These are phyloP conservation scores for Rhogogaster chlorosoma DNA, from an alignment of 2,888 invertebrate species.

Conservation along the genomic window DNA sequence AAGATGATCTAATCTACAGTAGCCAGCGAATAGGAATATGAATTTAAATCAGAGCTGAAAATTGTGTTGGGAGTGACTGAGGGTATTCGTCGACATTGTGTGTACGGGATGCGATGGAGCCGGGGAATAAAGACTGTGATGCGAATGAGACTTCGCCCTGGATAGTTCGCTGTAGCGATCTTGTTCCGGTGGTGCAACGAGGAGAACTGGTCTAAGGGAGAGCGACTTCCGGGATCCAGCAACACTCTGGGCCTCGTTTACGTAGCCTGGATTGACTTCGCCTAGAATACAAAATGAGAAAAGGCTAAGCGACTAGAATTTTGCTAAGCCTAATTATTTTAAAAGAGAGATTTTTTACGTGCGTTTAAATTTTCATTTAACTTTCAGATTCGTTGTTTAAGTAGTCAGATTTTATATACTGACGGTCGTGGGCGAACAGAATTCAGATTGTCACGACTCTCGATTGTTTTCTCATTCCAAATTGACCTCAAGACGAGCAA, in stretches of 20 bases:
- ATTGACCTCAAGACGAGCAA: not conserved
- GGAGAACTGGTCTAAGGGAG: slow-evolving; percentile 91
- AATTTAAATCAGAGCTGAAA: slow-evolving; percentile 68
- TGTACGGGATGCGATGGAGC: slow-evolving; percentile 74
- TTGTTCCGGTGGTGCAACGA: slow-evolving; percentile 85
- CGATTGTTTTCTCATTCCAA: not conserved
- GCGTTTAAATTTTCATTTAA: not conserved
- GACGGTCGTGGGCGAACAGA: not conserved
- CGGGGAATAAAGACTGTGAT: slow-evolving; percentile 74
- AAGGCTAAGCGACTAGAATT: slow-evolving; percentile 68
- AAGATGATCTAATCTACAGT: not conserved
- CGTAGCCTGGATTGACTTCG: slow-evolving; percentile 93
- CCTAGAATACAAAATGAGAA: slow-evolving; percentile 80
- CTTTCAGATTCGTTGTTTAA: slow-evolving; percentile 17
- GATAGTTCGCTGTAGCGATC: slow-evolving; percentile 76
- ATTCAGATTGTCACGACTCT: slow-evolving; percentile 21
- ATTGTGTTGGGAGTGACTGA: slow-evolving; percentile 75
- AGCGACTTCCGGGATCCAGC: slow-evolving; percentile 92
- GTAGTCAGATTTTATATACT: not conserved
- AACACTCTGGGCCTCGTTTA: slow-evolving; percentile 91
- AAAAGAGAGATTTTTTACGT: slow-evolving; percentile 11
- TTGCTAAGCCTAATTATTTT: not conserved
- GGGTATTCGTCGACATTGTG: slow-evolving; percentile 74
- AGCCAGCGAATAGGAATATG: not conserved
- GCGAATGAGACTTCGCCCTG: slow-evolving; percentile 75